These are phyloP conservation scores for Salvator merianae DNA, from an alignment of 2,113 vertebrate genomes.

Conservation along the genomic window DNA sequence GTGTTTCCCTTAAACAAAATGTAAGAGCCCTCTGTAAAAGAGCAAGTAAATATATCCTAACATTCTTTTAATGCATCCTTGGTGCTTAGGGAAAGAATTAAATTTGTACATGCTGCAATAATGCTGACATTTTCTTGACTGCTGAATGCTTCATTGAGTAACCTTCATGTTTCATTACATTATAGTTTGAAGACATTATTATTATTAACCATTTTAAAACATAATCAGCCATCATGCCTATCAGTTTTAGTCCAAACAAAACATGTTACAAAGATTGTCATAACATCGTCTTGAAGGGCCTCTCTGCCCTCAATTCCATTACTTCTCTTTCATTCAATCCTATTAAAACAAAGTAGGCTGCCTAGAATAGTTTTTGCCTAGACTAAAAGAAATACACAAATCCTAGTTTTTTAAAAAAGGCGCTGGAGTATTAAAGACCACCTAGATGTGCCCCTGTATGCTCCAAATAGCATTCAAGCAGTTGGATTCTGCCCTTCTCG, in stretches of 20 bases:
- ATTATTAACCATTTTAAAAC: neutral
- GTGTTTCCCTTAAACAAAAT: slow-evolving; percentile 51
- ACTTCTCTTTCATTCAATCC: neutral
- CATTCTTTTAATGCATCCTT: neutral
- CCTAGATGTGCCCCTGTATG: neutral
- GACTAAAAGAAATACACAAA: neutral
- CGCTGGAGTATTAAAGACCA: neutral
- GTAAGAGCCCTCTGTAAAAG: neutral
- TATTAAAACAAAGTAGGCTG: neutral
- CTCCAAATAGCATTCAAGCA: neutral
- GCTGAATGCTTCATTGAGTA: slow-evolving; percentile 13
- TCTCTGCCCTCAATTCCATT: neutral
- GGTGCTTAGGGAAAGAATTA: neutral
- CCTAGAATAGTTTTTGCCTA: neutral
- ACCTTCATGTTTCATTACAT: neutral
- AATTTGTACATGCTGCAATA: slow-evolving; percentile 10
- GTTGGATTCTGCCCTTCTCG: neutral
- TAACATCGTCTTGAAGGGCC: neutral
- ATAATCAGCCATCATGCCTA: neutral
- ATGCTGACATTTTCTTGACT: slow-evolving; percentile 14
- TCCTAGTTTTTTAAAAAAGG: neutral
- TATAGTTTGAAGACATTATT: neutral
- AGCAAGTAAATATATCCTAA: neutral
- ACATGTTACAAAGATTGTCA: neutral
- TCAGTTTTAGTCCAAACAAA: neutral